These are phyloP conservation scores for Molanna angustata DNA, from an alignment of 2,888 invertebrate species.

Conservation along the genomic window DNA sequence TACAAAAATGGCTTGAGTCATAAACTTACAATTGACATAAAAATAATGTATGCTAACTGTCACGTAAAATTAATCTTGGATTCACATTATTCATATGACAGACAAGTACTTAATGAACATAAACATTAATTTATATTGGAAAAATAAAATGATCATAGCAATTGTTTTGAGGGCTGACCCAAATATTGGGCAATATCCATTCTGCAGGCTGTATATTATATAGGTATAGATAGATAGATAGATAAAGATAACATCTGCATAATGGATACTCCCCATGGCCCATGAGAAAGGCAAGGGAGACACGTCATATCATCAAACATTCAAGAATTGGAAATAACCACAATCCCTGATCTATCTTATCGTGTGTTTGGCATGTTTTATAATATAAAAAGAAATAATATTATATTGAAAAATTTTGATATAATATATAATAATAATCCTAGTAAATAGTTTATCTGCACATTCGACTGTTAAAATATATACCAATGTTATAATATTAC, in stretches of 20 bases:
- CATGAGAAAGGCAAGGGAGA: slow-evolving; percentile 47
- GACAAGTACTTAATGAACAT: slow-evolving; percentile 7
- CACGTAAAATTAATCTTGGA: slow-evolving; percentile 32
- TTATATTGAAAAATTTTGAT: slow-evolving; percentile 7
- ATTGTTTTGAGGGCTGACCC: not conserved
- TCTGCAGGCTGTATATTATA: no score
- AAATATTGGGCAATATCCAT: not conserved
- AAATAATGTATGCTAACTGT: slow-evolving; percentile 28
- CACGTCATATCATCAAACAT: slow-evolving; percentile 32
- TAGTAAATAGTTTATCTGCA: slow-evolving; percentile 30
- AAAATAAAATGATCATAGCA: not conserved
- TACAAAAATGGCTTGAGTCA: slow-evolving; percentile 31
- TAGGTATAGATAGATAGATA: no score
- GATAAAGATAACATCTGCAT: not conserved
- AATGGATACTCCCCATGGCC: slow-evolving; percentile 47
- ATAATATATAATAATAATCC: slow-evolving; percentile 29
- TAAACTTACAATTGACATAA: slow-evolving; percentile 27
- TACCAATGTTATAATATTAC: slow-evolving; percentile 23
- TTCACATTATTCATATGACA: slow-evolving; percentile 20
- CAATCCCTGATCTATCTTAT: slow-evolving; percentile 29
- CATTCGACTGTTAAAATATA: slow-evolving; percentile 28
- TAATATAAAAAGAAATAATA: slow-evolving; percentile 31
- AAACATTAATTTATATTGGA: not conserved
- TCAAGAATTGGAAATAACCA: slow-evolving; percentile 30
- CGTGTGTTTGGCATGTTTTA: slow-evolving; percentile 33